Conservation (phyloP, 1,140 invertebrate species). For the Zaprionus davidi region DNA sequence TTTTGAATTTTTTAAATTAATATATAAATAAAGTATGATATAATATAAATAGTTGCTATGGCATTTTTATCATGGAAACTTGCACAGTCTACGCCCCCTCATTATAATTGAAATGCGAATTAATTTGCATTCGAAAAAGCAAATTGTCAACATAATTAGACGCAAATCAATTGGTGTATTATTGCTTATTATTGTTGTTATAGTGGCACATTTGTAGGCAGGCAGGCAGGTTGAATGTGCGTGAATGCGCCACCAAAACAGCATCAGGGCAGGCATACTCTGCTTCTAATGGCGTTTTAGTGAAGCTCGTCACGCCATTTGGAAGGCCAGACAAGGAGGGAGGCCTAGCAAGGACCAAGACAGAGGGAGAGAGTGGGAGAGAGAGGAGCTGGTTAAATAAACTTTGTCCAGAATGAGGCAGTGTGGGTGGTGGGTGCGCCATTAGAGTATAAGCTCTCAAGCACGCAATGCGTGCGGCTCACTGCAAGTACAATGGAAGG, state of each 20-base stretch:
- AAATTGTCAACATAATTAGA: constrained; percentile 33
- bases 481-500: neutral
- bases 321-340: constrained; percentile 1
- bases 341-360: constrained; percentile 6
- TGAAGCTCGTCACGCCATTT: constrained; percentile 51
- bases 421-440: neutral
- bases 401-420: constrained; percentile 46
- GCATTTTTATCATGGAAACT: neutral
- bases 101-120: constrained; percentile 7
- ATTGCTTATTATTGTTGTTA: constrained; percentile 22
- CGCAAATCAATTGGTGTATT: constrained; percentile 53
- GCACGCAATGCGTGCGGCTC: constrained; percentile 36
- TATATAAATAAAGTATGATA: neutral
- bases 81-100: neutral
- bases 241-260: constrained; percentile 61
- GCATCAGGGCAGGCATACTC: constrained; percentile 17
- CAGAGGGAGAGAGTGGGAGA: constrained; percentile 1
- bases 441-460: neutral
- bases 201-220: constrained; percentile 38
- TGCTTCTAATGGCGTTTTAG: constrained; percentile 39
- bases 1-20: neutral
- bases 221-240: constrained; percentile 30
- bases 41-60: neutral
- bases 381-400: constrained; percentile 48
- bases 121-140: neutral